phyloP scores from a whole-genome alignment of 2,888 invertebrate genomes.

The Orthosia gothica region DNA sequence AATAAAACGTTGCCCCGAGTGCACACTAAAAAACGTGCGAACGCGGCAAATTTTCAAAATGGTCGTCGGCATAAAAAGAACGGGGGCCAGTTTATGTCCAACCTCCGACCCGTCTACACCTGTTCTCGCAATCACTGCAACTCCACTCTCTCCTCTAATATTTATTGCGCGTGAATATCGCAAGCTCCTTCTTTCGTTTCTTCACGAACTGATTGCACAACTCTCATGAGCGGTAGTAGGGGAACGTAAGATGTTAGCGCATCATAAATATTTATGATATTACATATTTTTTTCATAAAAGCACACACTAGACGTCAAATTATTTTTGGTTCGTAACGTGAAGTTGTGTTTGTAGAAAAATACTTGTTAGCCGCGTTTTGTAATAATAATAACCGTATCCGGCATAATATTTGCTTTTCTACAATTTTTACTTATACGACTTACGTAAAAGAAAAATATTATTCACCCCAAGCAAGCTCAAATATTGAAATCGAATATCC shows the following conservation, averaged over 20 bases:
- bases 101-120: constrained; percentile 81
- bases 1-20: constrained; percentile 74
- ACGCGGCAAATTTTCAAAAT: constrained; percentile 75
- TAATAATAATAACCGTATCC: constrained; percentile 20
- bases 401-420: constrained; percentile 11
- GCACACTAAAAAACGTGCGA: constrained; percentile 76
- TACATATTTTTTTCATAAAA: constrained; percentile 62
- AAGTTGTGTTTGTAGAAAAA: constrained; percentile 38
- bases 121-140: constrained; percentile 89
- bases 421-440: neutral
- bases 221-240: constrained; percentile 72
- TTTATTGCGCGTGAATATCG: constrained; percentile 91
- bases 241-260: constrained; percentile 70
- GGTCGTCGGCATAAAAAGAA: constrained; percentile 74
- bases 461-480: neutral
- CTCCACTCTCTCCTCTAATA: constrained; percentile 85
- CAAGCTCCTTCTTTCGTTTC: constrained; percentile 80
- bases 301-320: constrained; percentile 60
- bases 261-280: constrained; percentile 71
- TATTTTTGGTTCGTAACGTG: constrained; percentile 55
- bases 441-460: constrained; percentile 16
- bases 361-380: constrained; percentile 32
- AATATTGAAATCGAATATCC: constrained; percentile 32
- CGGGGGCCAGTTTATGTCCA: constrained; percentile 74
- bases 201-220: constrained; percentile 80